Evolutionary conservation across 1,140 invertebrate genomes (phyloP).

Genomic region (Polyergus mexicanus): DNA sequence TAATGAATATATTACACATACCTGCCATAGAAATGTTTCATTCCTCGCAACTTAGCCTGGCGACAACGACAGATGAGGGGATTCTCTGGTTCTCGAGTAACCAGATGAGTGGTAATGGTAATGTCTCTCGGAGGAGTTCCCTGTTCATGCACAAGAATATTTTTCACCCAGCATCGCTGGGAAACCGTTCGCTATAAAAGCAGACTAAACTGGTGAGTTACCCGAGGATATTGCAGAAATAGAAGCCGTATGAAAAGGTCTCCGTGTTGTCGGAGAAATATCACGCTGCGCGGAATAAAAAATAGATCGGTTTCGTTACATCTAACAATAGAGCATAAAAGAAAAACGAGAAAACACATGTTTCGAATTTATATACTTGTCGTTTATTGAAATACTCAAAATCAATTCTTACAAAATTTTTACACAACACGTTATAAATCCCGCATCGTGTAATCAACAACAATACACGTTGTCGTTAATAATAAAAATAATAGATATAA

Average conservation of each 20-base stretch:
- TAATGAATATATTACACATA: slow-evolving; percentile 60
- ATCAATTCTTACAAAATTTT: background rate
- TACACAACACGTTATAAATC: background rate
- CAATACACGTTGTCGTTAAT: background rate
- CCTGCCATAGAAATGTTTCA: slow-evolving; percentile 34
- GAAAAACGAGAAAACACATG: background rate
- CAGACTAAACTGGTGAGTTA: slow-evolving; percentile 58
- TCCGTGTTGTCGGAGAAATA: slow-evolving; percentile 25
- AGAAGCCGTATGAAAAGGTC: slow-evolving; percentile 25
- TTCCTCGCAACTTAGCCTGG: slow-evolving; percentile 48
- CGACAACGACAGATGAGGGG: slow-evolving; percentile 58
- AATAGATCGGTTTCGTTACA: slow-evolving; percentile 30
- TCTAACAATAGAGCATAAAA: background rate
- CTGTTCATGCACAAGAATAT: slow-evolving; percentile 56
- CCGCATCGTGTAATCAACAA: background rate
- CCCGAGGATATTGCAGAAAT: slow-evolving; percentile 33
- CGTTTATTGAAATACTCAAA: background rate
- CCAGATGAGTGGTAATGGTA: slow-evolving; percentile 63
- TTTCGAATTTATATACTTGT: background rate
- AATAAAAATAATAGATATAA: background rate
- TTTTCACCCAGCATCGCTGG: slow-evolving; percentile 55
- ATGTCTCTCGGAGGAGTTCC: slow-evolving; percentile 53
- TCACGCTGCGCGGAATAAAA: slow-evolving; percentile 17
- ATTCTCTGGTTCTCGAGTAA: slow-evolving; percentile 61
- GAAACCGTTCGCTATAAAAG: slow-evolving; percentile 59